A percentile compares a stretch with the other conserved stretches of the same genome.
Conservation (phyloP, 2,888 invertebrate genomes). For the Eurytoma californica region DNA sequence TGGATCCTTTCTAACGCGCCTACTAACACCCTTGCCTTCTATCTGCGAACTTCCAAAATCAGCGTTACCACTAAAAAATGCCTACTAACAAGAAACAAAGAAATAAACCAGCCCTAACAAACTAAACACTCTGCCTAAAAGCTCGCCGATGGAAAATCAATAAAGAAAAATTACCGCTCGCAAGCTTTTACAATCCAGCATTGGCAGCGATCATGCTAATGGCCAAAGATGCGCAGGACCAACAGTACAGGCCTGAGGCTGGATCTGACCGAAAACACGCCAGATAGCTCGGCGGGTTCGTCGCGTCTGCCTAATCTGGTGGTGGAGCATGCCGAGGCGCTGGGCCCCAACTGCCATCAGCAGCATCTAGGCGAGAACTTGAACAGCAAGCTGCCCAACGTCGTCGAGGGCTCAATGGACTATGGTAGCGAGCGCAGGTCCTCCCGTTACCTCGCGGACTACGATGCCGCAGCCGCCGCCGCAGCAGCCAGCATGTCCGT, state of each 20-base stretch:
- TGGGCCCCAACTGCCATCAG: conserved; percentile 55
- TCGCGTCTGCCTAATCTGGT: conserved; percentile 69
- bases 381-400: conserved; percentile 74
- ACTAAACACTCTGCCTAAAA: too few species aligned
- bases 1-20: conserved; percentile 3
- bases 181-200: conserved; percentile 10
- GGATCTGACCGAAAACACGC: conserved; percentile 73
- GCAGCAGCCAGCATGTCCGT: background rate
- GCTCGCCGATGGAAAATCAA: background rate
- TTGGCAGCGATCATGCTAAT: conserved; percentile 70
- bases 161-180: background rate
- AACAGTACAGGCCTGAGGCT: conserved; percentile 72
- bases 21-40: conserved; percentile 37
- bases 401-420: conserved; percentile 75
- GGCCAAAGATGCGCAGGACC: conserved; percentile 72
- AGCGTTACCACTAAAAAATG: background rate
- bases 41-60: conserved; percentile 32
- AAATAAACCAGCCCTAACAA: background rate
- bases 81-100: conserved; percentile 11
- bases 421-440: conserved; percentile 74
- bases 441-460: conserved; percentile 73
- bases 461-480: conserved; percentile 60
- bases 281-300: conserved; percentile 70
- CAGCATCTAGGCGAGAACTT: conserved; percentile 69
- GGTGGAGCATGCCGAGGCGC: conserved; percentile 72